These are phyloP conservation scores for Strix aluco DNA, from an alignment of 2,113 vertebrate genomes.

Conservation along the genomic window DNA sequence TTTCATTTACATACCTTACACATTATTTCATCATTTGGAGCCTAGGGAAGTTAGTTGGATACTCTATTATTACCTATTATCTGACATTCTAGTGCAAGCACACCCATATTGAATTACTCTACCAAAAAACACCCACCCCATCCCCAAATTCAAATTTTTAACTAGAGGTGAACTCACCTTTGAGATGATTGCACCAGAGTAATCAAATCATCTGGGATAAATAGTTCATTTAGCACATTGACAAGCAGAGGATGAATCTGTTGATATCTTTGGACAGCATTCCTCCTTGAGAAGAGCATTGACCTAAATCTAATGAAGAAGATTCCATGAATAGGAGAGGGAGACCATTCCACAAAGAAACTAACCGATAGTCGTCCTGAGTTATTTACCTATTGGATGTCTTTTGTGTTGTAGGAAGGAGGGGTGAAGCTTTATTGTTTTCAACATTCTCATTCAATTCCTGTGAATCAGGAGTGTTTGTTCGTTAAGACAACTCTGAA, in stretches of 20 bases:
- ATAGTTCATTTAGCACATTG: background rate
- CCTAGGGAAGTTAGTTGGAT: background rate
- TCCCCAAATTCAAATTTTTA: background rate
- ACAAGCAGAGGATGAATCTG: background rate
- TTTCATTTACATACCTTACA: background rate
- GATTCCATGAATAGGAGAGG: background rate
- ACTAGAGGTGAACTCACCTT: background rate
- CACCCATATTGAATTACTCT: background rate
- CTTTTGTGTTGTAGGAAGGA: background rate
- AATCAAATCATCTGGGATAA: background rate
- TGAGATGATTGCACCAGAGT: background rate
- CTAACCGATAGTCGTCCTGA: too few relatives aligned
- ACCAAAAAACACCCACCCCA: background rate
- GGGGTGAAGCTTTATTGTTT: background rate
- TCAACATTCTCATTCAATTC: background rate
- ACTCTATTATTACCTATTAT: background rate
- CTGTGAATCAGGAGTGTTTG: background rate
- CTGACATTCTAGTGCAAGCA: background rate
- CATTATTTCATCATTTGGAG: background rate
- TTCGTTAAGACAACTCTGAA: background rate
- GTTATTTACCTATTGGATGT: background rate
- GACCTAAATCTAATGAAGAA: background rate
- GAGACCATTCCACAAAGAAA: background rate
- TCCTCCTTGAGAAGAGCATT: background rate
- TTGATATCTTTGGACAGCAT: background rate